Evolutionary conservation across 2,888 invertebrate genomes (phyloP).

Genomic region (Eupeodes latifasciatus): DNA sequence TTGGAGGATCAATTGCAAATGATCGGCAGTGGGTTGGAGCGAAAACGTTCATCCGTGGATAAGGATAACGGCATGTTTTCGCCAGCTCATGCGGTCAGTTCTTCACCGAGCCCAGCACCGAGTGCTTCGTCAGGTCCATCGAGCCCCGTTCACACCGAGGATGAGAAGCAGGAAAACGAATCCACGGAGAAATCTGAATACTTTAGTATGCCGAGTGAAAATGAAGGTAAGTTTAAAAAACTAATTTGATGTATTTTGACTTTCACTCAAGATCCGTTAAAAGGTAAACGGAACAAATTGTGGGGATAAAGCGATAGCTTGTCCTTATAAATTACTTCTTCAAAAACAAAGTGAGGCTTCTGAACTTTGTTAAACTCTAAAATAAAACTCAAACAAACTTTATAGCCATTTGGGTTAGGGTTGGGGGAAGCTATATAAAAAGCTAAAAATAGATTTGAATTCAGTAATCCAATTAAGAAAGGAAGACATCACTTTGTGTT

Average conservation of each 20-base stretch:
- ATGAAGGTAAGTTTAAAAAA: slow-evolving; percentile 81
- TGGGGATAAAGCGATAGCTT: neutral
- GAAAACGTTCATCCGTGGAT: slow-evolving; percentile 81
- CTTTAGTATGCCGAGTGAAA: slow-evolving; percentile 81
- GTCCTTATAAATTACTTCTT: neutral
- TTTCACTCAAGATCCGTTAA: neutral
- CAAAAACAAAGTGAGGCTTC: neutral
- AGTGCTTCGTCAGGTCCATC: slow-evolving; percentile 84
- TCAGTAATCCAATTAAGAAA: slow-evolving; percentile 35
- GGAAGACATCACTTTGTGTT: slow-evolving; percentile 34
- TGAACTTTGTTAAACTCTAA: slow-evolving; percentile 5
- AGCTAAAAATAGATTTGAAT: slow-evolving; percentile 41
- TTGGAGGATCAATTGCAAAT: slow-evolving; percentile 79
- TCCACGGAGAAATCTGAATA: slow-evolving; percentile 85
- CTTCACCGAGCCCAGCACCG: slow-evolving; percentile 82
- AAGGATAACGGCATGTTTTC: slow-evolving; percentile 77
- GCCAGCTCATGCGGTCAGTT: slow-evolving; percentile 78
- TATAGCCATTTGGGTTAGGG: neutral
- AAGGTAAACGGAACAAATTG: neutral
- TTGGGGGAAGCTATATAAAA: neutral
- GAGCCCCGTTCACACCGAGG: slow-evolving; percentile 84
- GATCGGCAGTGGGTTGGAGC: slow-evolving; percentile 69
- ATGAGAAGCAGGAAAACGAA: slow-evolving; percentile 86
- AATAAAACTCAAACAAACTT: neutral
- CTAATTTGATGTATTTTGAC: no score